phyloP scores from a whole-genome alignment of 1,140 invertebrate genomes.

The Stratiolaelaps scimitus region DNA sequence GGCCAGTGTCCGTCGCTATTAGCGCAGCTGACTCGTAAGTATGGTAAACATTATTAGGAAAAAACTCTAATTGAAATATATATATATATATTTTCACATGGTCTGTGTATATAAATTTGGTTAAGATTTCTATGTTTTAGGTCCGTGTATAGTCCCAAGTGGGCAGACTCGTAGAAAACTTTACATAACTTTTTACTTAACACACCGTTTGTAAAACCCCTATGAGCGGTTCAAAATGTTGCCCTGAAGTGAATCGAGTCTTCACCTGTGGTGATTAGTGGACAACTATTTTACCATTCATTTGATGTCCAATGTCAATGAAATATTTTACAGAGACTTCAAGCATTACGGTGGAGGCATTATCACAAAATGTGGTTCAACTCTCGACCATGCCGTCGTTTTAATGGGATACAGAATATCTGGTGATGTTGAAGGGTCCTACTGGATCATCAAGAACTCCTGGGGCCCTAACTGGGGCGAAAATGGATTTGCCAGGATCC shows the following conservation, averaged over 20 bases:
- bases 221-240: no score
- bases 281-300: background rate
- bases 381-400: constrained; percentile 9
- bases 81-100: no score
- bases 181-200: no score
- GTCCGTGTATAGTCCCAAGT: no score
- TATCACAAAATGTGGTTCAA: constrained; percentile 1
- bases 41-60: background rate
- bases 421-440: constrained; percentile 14
- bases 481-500: constrained; percentile 30
- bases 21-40: constrained; percentile 9
- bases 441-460: constrained; percentile 33
- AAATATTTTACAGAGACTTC: background rate
- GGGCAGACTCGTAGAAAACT: no score
- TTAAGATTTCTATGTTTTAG: no score
- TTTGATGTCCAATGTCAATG: background rate
- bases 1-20: constrained; percentile 14
- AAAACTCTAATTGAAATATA: no score
- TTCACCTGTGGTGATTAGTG: no score
- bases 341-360: constrained; percentile 25
- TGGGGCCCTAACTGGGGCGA: constrained; percentile 31
- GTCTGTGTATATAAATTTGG: no score
- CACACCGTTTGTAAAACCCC: no score
- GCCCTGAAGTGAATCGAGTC: no score
- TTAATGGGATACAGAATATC: constrained; percentile 1